Evolutionary conservation across 64 coral and sea anemone genomes (phyloP).

Genomic region (Actinia tenebrosa): DNA sequence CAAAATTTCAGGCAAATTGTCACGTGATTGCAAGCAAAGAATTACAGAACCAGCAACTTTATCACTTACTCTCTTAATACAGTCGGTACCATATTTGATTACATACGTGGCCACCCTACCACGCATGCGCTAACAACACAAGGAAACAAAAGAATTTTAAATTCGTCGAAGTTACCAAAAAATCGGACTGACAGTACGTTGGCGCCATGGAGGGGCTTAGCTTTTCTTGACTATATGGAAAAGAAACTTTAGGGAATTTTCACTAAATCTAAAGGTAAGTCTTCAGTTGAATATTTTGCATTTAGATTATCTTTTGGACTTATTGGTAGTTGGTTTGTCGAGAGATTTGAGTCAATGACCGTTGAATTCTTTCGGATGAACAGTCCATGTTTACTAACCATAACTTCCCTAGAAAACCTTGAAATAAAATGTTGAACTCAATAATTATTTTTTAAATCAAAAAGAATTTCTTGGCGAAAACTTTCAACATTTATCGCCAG

Average conservation of each 20-base stretch:
- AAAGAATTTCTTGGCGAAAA: neutral
- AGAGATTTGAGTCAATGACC: neutral
- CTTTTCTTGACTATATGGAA: slow-evolving; percentile 4
- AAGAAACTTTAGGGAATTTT: neutral
- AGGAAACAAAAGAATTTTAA: slow-evolving; percentile 90
- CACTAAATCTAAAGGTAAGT: slow-evolving; percentile 4
- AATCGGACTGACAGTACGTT: slow-evolving; percentile 16
- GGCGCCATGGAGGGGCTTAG: neutral
- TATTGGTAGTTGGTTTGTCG: neutral
- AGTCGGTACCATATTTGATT: slow-evolving; percentile 63
- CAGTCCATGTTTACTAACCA: slow-evolving; percentile 21
- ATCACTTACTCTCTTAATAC: neutral
- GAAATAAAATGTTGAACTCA: neutral
- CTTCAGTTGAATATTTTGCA: neutral
- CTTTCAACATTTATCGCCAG: neutral
- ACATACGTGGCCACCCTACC: slow-evolving; percentile 65
- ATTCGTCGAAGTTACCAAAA: slow-evolving; percentile 33
- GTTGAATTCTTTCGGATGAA: slow-evolving; percentile 29
- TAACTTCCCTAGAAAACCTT: neutral
- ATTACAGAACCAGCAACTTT: neutral
- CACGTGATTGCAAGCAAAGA: too few relatives aligned
- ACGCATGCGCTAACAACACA: slow-evolving; percentile 44
- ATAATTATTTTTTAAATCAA: neutral
- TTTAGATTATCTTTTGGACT: neutral
- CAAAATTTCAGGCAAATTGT: too few relatives aligned